Evolutionary conservation across 2,113 vertebrate genomes (phyloP), one percentile per base, ranked within the genome.

Genomic region (Silurus glanis): DNA sequence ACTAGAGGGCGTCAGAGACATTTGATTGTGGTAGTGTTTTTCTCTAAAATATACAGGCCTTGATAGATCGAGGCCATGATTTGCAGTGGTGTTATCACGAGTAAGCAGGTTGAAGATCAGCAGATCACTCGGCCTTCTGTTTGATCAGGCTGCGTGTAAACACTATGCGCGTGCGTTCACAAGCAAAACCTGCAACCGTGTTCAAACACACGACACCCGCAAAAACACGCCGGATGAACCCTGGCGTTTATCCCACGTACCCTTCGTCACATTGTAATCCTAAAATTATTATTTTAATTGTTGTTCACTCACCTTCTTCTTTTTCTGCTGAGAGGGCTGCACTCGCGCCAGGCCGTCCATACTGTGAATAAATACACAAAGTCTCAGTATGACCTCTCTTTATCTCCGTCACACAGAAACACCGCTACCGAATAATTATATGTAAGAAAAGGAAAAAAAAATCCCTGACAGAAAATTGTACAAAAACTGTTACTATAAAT

Each of bases 221-320:
- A 28, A 71, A 47, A 14, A 45, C 37, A 3, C 14, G 47, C 47
- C 10, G 9, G 45, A 23, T 23, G 9, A 37, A 37, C 37, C 37
- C 47, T 12, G 13, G 9, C 71, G 23, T 6, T 6, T 45, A 28
- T 16, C 25, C 19, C 67, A 7, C 25, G 37, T 45, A 17, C 9
- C 6, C 37, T 47, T 51, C 1, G 4, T n/a, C 37, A 13, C 6
- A 14, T 6, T 9, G 8, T 10, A 21, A 49, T 37, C 37, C 49
- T 37, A 56, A 23, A 14, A 55, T 23, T 8, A 61, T 37, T 37
- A 37, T 37, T 37, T 2, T 37, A 37, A 37, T 37, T 37, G 37
- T 37, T 37, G 1, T 37, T 37, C 37, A 28, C 90, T 87, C 85
- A 94, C 94, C 90, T 89, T 85, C 71, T 80, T 92, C n/a, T 56